These are phyloP conservation scores for Formica aserva DNA, from an alignment of 2,888 invertebrate genomes.

Conservation along the genomic window DNA sequence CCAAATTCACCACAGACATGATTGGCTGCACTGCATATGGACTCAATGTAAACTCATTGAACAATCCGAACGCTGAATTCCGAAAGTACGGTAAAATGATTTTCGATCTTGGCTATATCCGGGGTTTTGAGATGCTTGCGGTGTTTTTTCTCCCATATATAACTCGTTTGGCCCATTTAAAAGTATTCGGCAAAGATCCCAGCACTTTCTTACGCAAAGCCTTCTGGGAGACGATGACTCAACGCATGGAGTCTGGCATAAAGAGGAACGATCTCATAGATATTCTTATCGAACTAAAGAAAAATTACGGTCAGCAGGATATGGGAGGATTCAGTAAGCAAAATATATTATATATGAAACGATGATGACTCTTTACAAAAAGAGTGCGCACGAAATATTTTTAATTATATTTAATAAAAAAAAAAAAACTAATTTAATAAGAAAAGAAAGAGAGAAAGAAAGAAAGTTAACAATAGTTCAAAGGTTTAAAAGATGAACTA, in stretches of 20 bases:
- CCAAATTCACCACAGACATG: constrained; percentile 84
- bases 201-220: too few relatives aligned
- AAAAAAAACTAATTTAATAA: background rate
- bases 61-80: constrained; percentile 85
- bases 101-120: constrained; percentile 81
- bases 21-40: constrained; percentile 86
- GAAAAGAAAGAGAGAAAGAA: background rate
- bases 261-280: constrained; percentile 83
- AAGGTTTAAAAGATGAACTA: too few relatives aligned
- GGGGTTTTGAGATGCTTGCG: constrained; percentile 82
- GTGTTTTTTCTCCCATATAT: constrained; percentile 85
- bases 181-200: too few relatives aligned
- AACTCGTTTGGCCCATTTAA: constrained; percentile 78
- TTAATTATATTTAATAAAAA: background rate
- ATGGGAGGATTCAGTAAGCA: constrained; percentile 65
- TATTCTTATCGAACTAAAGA: constrained; percentile 85
- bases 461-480: too few relatives aligned
- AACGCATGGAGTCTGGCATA: too few relatives aligned
- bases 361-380: background rate
- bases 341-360: background rate
- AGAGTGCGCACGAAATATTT: background rate
- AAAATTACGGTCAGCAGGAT: constrained; percentile 65
- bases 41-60: constrained; percentile 85
- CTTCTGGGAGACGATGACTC: too few relatives aligned
- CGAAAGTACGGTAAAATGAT: constrained; percentile 84